Evolutionary conservation across 2,797 vertebrate genomes (phyloP), one percentile per base, ranked within the genome.

Genomic region (Hirundo rustica): DNA sequence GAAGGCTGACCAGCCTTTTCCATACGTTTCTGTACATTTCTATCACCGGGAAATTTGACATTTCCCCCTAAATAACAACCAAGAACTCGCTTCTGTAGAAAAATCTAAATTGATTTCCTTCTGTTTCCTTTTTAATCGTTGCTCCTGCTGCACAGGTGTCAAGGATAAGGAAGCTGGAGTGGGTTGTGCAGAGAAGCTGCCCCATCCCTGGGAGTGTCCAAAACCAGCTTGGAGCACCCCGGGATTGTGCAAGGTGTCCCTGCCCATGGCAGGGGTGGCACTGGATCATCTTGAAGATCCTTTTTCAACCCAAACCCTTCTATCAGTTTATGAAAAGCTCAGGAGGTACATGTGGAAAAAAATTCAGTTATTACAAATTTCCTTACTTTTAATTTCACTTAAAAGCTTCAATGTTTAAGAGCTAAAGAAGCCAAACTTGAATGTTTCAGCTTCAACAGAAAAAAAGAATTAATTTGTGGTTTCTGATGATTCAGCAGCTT

Each of bases 1-100:
- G 58, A 88, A 91, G 67, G 79, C 87, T 30, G 79, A 29, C 58
- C 75, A 64, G 32, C 25, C 29, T 50, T 77, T 85, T 82, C 83
- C 78, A 13, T 5, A 17, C 7, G 20, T 60, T 95, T 48, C 71
- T 80, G 15, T 30, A 15, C 36, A 29, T 71, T 94, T 48, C 73
- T 10, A 54, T 1, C 34, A 8, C 27, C 19, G 48, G 8, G 75
- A 55, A 90, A 73, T 30, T 40, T 7, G 9, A 62, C 27, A 23
- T 55, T 62, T 54, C 30, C 57, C 57, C 36, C 18, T 30, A 23
- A 53, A 14, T 5, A 15, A 45, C 29, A 38, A 55, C 20, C 15
- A 68, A 34, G 13, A 74, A 21, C 11, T 72, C 3, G 1, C 7
- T 8, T 42, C n/a, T 47, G 23, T 8, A 61, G 11, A 58, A 54